phyloP scores from a whole-genome alignment of 2,113 vertebrate genomes.

The Spheniscus mendiculus region DNA sequence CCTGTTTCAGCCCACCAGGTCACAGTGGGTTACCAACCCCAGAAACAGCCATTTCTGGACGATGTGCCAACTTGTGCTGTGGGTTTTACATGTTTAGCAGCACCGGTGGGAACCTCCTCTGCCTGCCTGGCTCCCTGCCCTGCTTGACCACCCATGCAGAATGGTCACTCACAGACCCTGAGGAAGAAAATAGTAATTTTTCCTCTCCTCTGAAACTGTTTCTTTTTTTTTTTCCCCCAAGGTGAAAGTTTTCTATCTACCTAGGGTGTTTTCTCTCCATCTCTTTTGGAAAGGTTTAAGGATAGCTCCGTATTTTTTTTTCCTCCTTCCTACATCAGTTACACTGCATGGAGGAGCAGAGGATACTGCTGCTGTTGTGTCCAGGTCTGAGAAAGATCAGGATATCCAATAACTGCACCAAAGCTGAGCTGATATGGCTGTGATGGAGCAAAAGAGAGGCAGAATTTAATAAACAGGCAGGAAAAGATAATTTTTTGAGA shows the following conservation, averaged over 20 bases:
- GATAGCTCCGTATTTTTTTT: neutral
- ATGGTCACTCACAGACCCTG: accelerated
- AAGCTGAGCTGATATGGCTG: neutral
- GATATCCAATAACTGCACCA: neutral
- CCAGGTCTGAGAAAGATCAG: neutral
- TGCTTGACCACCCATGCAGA: neutral
- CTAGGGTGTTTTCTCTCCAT: neutral
- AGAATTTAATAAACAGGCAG: neutral
- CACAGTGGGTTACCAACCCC: neutral
- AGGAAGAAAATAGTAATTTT: neutral
- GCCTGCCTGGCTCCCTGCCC: neutral
- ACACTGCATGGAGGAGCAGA: neutral
- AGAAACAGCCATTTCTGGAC: neutral
- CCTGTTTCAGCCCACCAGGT: neutral
- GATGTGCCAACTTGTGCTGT: neutral
- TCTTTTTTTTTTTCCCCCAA: neutral
- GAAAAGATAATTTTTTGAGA: neutral
- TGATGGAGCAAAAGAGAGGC: neutral
- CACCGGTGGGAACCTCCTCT: accelerated
- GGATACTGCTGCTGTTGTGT: neutral
- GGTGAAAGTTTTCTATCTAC: neutral
- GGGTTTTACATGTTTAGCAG: neutral
- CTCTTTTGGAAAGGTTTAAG: neutral
- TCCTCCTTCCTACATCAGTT: neutral
- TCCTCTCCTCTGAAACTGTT: neutral